phyloP scores from a whole-genome alignment of 2,113 vertebrate genomes.

The Limanda limanda region DNA sequence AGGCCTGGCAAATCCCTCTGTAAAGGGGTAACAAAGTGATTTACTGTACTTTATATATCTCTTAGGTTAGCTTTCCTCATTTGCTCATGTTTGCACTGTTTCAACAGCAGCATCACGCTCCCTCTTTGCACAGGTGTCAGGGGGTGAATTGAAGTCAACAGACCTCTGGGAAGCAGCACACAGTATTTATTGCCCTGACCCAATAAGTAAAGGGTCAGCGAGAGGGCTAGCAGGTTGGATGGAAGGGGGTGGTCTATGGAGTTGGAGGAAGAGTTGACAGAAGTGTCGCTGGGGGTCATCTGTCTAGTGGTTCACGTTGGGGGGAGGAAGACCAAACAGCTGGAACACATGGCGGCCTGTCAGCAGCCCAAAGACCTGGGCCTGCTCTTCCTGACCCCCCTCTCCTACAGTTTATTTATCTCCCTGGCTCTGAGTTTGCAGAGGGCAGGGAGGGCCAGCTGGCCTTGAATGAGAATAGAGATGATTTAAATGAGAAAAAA shows the following conservation, averaged over 20 bases:
- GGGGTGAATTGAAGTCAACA: slow-evolving; percentile 61
- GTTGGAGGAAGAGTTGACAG: slow-evolving; percentile 53
- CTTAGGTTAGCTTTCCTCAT: slow-evolving; percentile 24
- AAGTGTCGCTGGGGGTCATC: slow-evolving; percentile 51
- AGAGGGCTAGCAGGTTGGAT: slow-evolving; percentile 24
- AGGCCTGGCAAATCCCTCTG: not conserved
- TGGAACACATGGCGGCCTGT: slow-evolving; percentile 70
- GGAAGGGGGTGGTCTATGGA: slow-evolving; percentile 18
- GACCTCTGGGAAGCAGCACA: slow-evolving; percentile 49
- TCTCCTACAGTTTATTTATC: slow-evolving; percentile 59
- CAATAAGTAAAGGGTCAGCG: slow-evolving; percentile 66
- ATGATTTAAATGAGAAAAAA: slow-evolving; percentile 56
- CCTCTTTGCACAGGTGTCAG: slow-evolving; percentile 75
- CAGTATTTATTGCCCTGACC: slow-evolving; percentile 72
- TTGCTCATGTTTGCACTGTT: slow-evolving; percentile 38
- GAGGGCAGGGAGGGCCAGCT: slow-evolving; percentile 25
- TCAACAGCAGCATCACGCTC: slow-evolving; percentile 31
- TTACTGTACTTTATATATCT: slow-evolving; percentile 20
- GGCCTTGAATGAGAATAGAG: slow-evolving; percentile 26
- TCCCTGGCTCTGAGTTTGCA: slow-evolving; percentile 17
- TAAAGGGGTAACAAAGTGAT: slow-evolving; percentile 19
- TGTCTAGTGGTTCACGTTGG: slow-evolving; percentile 34
- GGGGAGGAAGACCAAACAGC: slow-evolving; percentile 49
- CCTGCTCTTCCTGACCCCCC: slow-evolving; percentile 15
- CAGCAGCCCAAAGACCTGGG: slow-evolving; percentile 24